Evolutionary conservation across 2,888 invertebrate genomes (phyloP).

Genomic region (Drosophila cognata): DNA sequence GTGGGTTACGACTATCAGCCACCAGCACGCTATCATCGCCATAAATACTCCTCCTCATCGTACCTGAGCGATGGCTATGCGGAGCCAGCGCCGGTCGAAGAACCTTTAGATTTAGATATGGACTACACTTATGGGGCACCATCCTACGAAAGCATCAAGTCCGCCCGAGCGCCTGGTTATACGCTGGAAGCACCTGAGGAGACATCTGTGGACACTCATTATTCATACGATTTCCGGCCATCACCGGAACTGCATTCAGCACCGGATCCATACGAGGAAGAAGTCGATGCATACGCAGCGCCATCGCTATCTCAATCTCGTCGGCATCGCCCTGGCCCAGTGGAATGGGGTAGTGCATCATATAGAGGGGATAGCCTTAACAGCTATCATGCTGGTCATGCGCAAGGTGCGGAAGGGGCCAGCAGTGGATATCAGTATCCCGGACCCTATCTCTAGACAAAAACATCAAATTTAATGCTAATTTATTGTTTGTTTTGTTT

Average conservation of each 20-base stretch:
- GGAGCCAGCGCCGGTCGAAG: slow-evolving; percentile 70
- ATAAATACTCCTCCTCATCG: slow-evolving; percentile 20
- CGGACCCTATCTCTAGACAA: slow-evolving; percentile 60
- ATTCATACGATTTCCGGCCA: slow-evolving; percentile 63
- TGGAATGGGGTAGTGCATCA: slow-evolving; percentile 50
- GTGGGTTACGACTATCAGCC: slow-evolving; percentile 58
- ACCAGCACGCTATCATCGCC: slow-evolving; percentile 26
- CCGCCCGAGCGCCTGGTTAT: slow-evolving; percentile 53
- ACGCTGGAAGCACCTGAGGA: slow-evolving; percentile 66
- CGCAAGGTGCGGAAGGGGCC: slow-evolving; percentile 69
- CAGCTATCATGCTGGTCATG: slow-evolving; percentile 81
- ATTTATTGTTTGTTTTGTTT: slow-evolving; percentile 56
- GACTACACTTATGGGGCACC: slow-evolving; percentile 54
- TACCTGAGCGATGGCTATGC: slow-evolving; percentile 31
- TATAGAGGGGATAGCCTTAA: slow-evolving; percentile 59
- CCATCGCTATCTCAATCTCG: slow-evolving; percentile 36
- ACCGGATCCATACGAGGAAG: slow-evolving; percentile 45
- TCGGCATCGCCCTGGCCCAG: slow-evolving; percentile 51
- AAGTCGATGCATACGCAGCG: slow-evolving; percentile 48
- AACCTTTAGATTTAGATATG: slow-evolving; percentile 45
- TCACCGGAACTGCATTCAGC: slow-evolving; percentile 54
- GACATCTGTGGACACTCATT: slow-evolving; percentile 23
- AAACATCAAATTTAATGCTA: slow-evolving; percentile 12
- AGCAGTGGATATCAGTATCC: slow-evolving; percentile 73
- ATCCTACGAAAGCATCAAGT: slow-evolving; percentile 15